These are phyloP conservation scores for Tenthredo distinguenda DNA, from an alignment of 2,888 invertebrate species.

Conservation along the genomic window DNA sequence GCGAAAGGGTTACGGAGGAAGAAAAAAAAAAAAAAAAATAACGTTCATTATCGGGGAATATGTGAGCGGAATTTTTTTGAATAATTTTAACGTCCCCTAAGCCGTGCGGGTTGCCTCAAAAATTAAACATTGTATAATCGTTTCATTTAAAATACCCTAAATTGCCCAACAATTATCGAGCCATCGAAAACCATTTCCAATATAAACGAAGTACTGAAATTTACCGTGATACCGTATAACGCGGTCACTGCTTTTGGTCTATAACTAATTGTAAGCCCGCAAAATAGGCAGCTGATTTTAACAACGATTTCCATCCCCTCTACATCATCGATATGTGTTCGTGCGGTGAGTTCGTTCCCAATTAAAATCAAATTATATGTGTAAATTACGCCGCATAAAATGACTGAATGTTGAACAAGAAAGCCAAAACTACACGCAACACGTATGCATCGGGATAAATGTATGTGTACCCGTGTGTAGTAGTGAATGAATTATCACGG, in stretches of 20 bases:
- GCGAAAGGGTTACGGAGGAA: neutral
- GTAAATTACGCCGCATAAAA: neutral
- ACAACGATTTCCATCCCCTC: neutral
- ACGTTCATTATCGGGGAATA: neutral
- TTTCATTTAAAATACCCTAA: slow-evolving; percentile 1
- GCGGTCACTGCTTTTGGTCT: neutral
- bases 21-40: slow-evolving; percentile 2
- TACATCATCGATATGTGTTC: neutral
- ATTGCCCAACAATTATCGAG: neutral
- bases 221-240: neutral
- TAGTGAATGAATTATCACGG: neutral
- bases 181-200: slow-evolving; percentile 4
- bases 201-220: neutral
- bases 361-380: slow-evolving; percentile 34
- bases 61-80: neutral
- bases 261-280: neutral
- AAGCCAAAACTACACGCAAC: neutral
- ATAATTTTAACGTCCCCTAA: slow-evolving; percentile 10
- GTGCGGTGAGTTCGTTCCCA: neutral
- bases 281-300: neutral
- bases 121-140: slow-evolving; percentile 6
- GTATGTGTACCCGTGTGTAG: neutral
- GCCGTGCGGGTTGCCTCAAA: neutral
- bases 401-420: neutral
- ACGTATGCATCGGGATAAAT: neutral